Percentiles rank a stretch among this genome's conserved stretches.
phyloP scores from a whole-genome alignment of 1,140 invertebrate genomes.

The Meteorus sp. region DNA sequence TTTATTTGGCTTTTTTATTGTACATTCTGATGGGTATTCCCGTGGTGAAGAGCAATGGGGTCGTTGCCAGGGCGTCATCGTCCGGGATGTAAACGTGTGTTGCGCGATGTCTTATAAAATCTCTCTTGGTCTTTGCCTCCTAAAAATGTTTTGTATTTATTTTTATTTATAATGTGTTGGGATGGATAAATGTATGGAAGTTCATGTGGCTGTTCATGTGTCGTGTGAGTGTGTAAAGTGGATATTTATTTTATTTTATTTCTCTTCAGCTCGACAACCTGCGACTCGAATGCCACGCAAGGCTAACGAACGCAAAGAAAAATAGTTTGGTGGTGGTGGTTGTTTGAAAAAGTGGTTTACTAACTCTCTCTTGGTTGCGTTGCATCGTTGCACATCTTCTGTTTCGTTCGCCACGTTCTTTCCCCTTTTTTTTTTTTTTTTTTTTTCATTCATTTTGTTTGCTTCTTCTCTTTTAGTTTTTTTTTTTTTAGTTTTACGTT shows the following conservation, averaged over 20 bases:
- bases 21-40: too few species aligned
- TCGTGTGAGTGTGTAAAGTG: too few species aligned
- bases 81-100: neutral
- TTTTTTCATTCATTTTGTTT: too few species aligned
- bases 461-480: too few species aligned
- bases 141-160: conserved; percentile 1
- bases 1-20: too few species aligned
- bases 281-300: neutral
- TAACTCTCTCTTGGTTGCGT: conserved; percentile 3
- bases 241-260: neutral
- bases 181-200: neutral
- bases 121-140: neutral
- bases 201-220: too few species aligned
- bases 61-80: neutral
- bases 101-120: conserved; percentile 13
- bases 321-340: conserved; percentile 2
- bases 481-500: too few species aligned
- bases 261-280: neutral
- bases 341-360: conserved; percentile 16
- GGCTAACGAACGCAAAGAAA: conserved; percentile 21
- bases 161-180: neutral
- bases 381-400: too few species aligned
- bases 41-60: neutral
- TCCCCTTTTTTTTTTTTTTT: too few species aligned
- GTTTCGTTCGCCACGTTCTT: too few species aligned